A percentile compares a stretch with the other conserved stretches of the same genome.
Evolutionary conservation across 2,113 vertebrate species (phyloP).

Genomic region (Todiramphus chloris): DNA sequence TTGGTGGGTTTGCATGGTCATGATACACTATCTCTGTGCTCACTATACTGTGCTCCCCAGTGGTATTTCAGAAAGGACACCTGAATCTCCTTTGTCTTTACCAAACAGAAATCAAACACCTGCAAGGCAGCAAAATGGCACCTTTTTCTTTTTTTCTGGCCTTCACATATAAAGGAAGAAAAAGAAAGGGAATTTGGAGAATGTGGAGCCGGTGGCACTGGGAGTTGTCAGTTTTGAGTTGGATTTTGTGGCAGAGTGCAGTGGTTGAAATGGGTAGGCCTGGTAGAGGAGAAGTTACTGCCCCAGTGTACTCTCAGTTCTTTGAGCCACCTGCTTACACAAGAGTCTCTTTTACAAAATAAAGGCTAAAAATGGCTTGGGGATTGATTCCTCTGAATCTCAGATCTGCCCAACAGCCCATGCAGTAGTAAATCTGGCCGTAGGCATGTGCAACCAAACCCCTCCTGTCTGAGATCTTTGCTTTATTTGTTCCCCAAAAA

Average conservation of each 20-base stretch:
- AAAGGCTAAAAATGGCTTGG: neutral
- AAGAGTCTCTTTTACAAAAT: neutral
- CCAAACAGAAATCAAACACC: neutral
- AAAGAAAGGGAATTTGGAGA: neutral
- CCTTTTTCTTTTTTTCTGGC: accelerated
- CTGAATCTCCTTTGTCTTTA: neutral
- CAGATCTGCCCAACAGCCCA: neutral
- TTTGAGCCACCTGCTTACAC: neutral
- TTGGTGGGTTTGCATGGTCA: neutral
- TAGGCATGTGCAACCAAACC: neutral
- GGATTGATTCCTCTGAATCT: neutral
- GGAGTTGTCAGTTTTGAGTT: neutral
- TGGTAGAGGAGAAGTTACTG: neutral
- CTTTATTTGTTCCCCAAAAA: neutral
- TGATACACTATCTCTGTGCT: too few relatives aligned
- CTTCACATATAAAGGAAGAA: neutral
- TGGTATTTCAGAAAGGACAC: neutral
- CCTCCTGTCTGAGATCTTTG: neutral
- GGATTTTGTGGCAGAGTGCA: neutral
- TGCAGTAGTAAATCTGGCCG: neutral
- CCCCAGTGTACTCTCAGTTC: neutral
- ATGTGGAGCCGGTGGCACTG: neutral
- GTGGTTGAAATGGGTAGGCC: neutral
- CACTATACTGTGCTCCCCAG: neutral
- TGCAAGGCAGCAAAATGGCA: neutral